Conservation (phyloP, 2,797 vertebrate genomes). For the Parambassis ranga region DNA sequence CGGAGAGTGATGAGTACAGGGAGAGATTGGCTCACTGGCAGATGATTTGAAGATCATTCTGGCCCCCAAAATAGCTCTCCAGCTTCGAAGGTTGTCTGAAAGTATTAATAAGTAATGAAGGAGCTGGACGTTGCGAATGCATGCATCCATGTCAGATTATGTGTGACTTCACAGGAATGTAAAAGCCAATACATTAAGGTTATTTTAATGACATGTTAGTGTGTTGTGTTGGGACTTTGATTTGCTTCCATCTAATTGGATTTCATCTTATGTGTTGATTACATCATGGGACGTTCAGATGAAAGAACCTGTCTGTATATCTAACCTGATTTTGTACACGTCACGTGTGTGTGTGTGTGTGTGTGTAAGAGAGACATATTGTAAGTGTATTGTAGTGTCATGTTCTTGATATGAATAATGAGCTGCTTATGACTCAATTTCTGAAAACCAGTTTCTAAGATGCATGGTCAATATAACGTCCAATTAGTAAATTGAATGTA, state of each 20-base stretch:
- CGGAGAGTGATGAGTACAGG: conserved; percentile 59
- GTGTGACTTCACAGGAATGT: not conserved
- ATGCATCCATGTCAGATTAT: not conserved
- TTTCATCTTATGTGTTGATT: conserved; percentile 20
- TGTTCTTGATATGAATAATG: conserved; percentile 39
- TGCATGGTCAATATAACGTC: too few relatives aligned
- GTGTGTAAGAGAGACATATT: not conserved
- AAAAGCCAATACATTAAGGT: not conserved
- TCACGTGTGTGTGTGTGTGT: not conserved
- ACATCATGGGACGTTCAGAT: conserved; percentile 26
- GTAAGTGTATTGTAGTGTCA: conserved; percentile 26
- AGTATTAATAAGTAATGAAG: conserved; percentile 61
- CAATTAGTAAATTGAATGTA: not conserved
- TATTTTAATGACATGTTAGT: not conserved
- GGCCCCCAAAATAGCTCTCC: conserved; percentile 58
- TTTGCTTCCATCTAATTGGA: conserved; percentile 5
- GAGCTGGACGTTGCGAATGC: conserved; percentile 21
- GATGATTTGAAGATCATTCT: conserved; percentile 64
- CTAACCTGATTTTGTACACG: conserved; percentile 8
- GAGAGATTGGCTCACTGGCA: conserved; percentile 61
- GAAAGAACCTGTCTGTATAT: conserved; percentile 22
- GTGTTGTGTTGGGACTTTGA: not conserved
- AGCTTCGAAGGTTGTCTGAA: conserved; percentile 55
- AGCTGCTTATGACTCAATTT: conserved; percentile 1
- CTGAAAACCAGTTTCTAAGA: not conserved